Evolutionary conservation across 2,797 vertebrate genomes (phyloP), one percentile per base, ranked within the genome.

Genomic region (Hapalemur alaotrensis): DNA sequence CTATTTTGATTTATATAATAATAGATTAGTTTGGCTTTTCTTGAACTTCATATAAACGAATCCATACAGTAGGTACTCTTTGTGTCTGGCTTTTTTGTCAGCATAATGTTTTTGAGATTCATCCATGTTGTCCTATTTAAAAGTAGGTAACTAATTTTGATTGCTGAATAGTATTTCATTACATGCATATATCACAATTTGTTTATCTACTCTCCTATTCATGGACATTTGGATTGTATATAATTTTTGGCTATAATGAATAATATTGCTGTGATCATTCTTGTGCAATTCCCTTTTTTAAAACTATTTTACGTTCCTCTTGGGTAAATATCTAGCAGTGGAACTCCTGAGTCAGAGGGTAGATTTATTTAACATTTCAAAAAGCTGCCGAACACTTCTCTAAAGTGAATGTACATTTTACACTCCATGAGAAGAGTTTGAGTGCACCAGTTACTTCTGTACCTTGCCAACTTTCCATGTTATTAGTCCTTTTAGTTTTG

Each of bases 401-500:
- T 14, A 79, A 79, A 91, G 43, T 57, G 17, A 88, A 41, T 30
- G 59, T 17, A n/a, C 5, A 5, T 82, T 78, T 86, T 54, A 1
- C 6, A 43, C 23, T 86, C 57, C 65, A 59, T 0, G 2, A 84
- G 69, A 70, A 81, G 72, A 43, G 10, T 57, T 46, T n/a, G 32
- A 87, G 10, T 50, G 50, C 12, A 69, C 48, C 41, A 23, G 10
- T 30, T 65, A 7, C 9, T 89, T 67, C 50, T 6, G 4, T 9
- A 41, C n/a, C 32, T 61, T 72, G 35, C 14, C 43, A 61, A 9
- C 5, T 91, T 46, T 96, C 79, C 43, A 20, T 67, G 76, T 86
- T 78, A 61, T 73, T 82, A 69, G 79, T 82, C 48, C 61, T 94
- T 87, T 72, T 20, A 83, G 30, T 73, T 95, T 78, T 95, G 94